These are phyloP conservation scores for Phrynocephalus guinanensis DNA, from an alignment of 2,797 vertebrate genomes.

Conservation along the genomic window DNA sequence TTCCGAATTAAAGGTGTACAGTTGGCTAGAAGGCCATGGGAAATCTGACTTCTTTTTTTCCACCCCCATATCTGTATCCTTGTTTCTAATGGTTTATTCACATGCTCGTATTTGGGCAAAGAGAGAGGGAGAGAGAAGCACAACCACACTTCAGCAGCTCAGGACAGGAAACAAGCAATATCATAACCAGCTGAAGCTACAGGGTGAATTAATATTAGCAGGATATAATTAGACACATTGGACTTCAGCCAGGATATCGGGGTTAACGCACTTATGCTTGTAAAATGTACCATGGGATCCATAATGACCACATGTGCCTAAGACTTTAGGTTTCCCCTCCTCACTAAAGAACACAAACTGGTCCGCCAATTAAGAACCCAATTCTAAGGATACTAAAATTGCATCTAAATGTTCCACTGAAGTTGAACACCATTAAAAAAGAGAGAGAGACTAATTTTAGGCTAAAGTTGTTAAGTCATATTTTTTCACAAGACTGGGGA, in stretches of 20 bases:
- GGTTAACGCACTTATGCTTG: slow-evolving; percentile 25
- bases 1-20: not conserved
- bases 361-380: slow-evolving; percentile 3
- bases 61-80: not conserved
- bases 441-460: not conserved
- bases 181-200: slow-evolving; percentile 54
- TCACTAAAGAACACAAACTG: slow-evolving; percentile 14
- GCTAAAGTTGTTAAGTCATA: not conserved
- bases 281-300: slow-evolving; percentile 38
- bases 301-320: slow-evolving; percentile 24
- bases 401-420: not conserved
- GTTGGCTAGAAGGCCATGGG: not conserved
- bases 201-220: slow-evolving; percentile 37
- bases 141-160: slow-evolving; percentile 25
- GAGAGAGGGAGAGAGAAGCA: not conserved
- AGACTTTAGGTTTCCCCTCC: not conserved
- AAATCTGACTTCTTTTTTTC: not conserved
- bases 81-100: slow-evolving; percentile 4
- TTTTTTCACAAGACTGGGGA: not conserved
- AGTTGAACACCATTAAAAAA: not conserved
- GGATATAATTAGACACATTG: slow-evolving; percentile 43
- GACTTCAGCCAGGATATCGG: slow-evolving; percentile 45
- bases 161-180: slow-evolving; percentile 42
- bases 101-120: not conserved
- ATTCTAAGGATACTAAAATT: not conserved